phyloP scores from a whole-genome alignment of 1,140 invertebrate genomes.

The Pemphigus obesinymphae region DNA sequence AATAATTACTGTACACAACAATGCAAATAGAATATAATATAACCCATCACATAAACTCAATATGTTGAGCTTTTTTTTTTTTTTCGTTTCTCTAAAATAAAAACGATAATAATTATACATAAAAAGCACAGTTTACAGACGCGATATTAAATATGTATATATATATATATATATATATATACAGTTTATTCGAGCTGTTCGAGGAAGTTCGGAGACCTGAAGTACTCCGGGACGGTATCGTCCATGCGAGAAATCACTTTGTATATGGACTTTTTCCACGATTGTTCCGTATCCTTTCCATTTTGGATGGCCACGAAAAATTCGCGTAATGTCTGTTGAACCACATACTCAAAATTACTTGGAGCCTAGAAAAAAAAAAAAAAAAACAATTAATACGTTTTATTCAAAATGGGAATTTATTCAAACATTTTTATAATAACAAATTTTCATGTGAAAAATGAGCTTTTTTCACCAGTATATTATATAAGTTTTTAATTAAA shows the following conservation, averaged over 20 bases:
- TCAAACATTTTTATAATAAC: too few relatives aligned
- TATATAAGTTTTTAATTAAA: too few relatives aligned
- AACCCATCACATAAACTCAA: slow-evolving; percentile 45
- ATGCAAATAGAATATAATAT: slow-evolving; percentile 44
- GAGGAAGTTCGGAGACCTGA: slow-evolving; percentile 98
- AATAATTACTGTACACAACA: slow-evolving; percentile 38
- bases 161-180: slow-evolving; percentile 39
- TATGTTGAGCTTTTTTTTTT: slow-evolving; percentile 43
- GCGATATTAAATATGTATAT: slow-evolving; percentile 21
- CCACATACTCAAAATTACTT: slow-evolving; percentile 90
- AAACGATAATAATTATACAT: slow-evolving; percentile 44
- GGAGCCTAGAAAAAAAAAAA: slow-evolving; percentile 73
- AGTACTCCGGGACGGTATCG: slow-evolving; percentile 97
- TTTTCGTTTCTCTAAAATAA: slow-evolving; percentile 44
- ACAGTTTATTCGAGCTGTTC: slow-evolving; percentile 86
- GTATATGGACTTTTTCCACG: slow-evolving; percentile 99
- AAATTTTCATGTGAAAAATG: too few relatives aligned
- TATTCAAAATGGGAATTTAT: too few relatives aligned
- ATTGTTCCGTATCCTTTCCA: slow-evolving; percentile 94
- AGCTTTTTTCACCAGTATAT: too few relatives aligned
- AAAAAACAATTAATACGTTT: not conserved
- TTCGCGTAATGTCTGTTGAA: slow-evolving; percentile 94
- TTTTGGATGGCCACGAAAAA: slow-evolving; percentile 96
- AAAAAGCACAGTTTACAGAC: slow-evolving; percentile 43
- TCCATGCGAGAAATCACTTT: slow-evolving; percentile 98